phyloP scores from a whole-genome alignment of 2,888 invertebrate genomes.

The Eucera pruinosa region DNA sequence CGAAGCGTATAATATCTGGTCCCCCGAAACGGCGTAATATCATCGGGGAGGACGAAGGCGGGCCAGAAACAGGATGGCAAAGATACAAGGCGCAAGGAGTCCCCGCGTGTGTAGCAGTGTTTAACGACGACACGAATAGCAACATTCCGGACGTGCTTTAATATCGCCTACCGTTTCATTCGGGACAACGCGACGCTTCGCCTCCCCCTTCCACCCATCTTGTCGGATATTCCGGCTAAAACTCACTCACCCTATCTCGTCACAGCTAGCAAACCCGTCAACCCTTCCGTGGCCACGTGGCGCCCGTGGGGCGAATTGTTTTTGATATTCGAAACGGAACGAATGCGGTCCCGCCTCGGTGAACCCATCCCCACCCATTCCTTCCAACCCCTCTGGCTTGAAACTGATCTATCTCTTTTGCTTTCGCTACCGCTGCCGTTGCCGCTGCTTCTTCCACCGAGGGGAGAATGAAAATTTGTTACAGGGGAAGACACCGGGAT shows the following conservation, averaged over 20 bases:
- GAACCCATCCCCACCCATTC: constrained; percentile 51
- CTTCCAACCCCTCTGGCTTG: constrained; percentile 25
- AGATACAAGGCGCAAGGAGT: constrained; percentile 30
- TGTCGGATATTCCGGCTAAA: constrained; percentile 52
- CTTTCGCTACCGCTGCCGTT: constrained; percentile 23
- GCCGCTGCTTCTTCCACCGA: no score
- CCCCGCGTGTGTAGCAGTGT: constrained; percentile 59
- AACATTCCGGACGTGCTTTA: constrained; percentile 76
- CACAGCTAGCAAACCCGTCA: constrained; percentile 48
- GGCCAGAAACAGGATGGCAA: constrained; percentile 19
- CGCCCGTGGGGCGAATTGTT: constrained; percentile 73
- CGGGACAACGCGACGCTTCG: constrained; percentile 49
- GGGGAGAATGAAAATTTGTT: background rate
- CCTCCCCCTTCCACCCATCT: constrained; percentile 22
- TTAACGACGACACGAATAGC: constrained; percentile 70
- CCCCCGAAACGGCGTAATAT: constrained; percentile 52
- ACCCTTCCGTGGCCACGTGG: constrained; percentile 69
- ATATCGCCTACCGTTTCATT: constrained; percentile 76
- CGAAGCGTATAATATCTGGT: constrained; percentile 50
- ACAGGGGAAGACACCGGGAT: background rate
- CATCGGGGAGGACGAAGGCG: constrained; percentile 39
- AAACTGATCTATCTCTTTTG: background rate
- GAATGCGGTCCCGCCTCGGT: constrained; percentile 66
- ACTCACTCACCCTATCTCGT: constrained; percentile 52
- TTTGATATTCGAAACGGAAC: constrained; percentile 79